Evolutionary conservation across 2,113 vertebrate genomes (phyloP), one percentile per base, ranked within the genome.

Genomic region (Sakesphorus luctuosus): DNA sequence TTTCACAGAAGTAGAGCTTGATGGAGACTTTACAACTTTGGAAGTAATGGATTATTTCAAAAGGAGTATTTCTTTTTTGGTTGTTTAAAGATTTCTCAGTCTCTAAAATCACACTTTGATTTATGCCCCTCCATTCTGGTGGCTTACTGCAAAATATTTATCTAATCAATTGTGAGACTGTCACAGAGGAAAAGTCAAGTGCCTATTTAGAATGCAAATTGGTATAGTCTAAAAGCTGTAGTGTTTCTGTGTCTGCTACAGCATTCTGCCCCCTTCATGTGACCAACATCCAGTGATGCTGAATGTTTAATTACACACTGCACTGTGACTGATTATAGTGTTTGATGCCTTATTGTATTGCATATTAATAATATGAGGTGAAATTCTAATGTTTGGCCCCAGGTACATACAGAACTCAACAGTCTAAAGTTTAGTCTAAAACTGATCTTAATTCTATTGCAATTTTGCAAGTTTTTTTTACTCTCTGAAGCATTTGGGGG

Each of bases 151-250:
- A 92, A 96, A 93, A 92, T 96, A 96, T 93, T 96, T 94, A 65
- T 90, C 80, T 84, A 84, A 89, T 82, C 89, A 87, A 63, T 91
- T 92, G 80, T 81, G 81, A 56, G 78, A 68, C 58, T 89, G 80
- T 81, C 93, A 95, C 61, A 82, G 84, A 94, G 49, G 69, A 94
- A 94, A 95, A 95, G 86, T 92, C 95, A 96, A 96, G 68, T 77
- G 83, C 35, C 65, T 94, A 82, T 93, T 94, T 89, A 74, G 68
- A 89, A 96, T 97, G 83, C 65, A 92, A 92, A 92, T 46, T 87
- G 56, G 31, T 75, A 43, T 75, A 71, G 71, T 68, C 43, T 52
- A 49, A 94, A 89, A 79, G 66, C 84, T 94, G 47, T 75, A 68
- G 78, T 76, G 71, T 91, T 84, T 91, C 43, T 81, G 33, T 81